Conservation (phyloP, 92 coral and sea anemone species). For the Epizoanthus scotinus region DNA sequence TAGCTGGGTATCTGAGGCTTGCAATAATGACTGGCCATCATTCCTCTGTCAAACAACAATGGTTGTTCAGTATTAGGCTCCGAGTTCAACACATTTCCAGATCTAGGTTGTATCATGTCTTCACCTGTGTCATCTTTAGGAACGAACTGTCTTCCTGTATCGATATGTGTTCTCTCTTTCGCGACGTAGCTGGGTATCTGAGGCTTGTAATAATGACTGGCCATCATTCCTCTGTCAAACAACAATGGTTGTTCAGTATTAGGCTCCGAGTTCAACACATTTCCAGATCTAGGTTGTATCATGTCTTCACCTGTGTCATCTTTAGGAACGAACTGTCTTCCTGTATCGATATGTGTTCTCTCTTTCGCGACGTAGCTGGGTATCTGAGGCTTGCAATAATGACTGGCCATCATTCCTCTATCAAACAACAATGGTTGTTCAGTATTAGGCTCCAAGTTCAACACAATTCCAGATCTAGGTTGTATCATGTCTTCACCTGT, state of each 20-base stretch:
- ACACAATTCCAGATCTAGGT: neutral
- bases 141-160: neutral
- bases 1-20: constrained; percentile 1
- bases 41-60: neutral
- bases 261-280: neutral
- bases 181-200: neutral
- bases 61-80: neutral
- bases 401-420: neutral
- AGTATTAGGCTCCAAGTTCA: neutral
- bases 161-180: too few relatives aligned
- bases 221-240: neutral
- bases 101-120: neutral
- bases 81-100: neutral
- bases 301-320: neutral
- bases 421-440: neutral
- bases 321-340: neutral
- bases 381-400: neutral
- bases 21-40: neutral
- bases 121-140: neutral
- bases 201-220: neutral
- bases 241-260: neutral
- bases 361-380: neutral
- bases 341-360: too few relatives aligned
- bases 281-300: neutral
- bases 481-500: neutral